phyloP scores from a whole-genome alignment of 1,140 invertebrate species.

The Achatina immaculata region DNA sequence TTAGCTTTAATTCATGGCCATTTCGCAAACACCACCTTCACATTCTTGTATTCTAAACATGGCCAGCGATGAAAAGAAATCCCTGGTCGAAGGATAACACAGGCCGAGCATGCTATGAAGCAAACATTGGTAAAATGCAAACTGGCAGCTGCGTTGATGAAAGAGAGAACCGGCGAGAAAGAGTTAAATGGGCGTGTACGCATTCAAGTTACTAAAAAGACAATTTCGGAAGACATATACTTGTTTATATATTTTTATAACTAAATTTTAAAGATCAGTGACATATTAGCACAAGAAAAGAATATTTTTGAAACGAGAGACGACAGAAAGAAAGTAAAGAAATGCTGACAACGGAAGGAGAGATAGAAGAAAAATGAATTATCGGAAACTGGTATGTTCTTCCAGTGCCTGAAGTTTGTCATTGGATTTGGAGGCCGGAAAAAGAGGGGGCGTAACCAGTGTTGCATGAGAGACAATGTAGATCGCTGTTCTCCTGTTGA shows the following conservation, averaged over 20 bases:
- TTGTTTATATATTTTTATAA: too few species aligned
- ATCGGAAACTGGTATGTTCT: too few species aligned
- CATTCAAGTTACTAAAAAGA: too few species aligned
- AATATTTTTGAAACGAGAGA: too few species aligned
- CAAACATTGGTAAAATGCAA: neutral
- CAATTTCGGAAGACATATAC: too few species aligned
- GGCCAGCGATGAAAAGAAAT: neutral
- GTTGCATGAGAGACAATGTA: constrained; percentile 5
- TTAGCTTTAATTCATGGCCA: neutral
- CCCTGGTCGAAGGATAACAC: neutral
- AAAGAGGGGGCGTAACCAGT: neutral
- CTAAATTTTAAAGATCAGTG: too few species aligned
- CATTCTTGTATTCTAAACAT: neutral
- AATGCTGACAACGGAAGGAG: too few species aligned
- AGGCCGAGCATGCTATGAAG: neutral
- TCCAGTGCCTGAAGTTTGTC: constrained; percentile 4
- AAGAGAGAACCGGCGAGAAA: neutral
- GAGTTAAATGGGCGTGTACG: neutral
- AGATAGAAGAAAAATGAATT: too few species aligned
- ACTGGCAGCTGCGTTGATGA: neutral
- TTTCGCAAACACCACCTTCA: neutral
- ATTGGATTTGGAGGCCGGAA: constrained; percentile 11
- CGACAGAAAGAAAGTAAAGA: too few species aligned
- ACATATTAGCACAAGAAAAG: too few species aligned
- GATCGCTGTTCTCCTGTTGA: constrained; percentile 1